phyloP scores from a whole-genome alignment of 23 tunicate species.

The Phallusia fumigata region DNA sequence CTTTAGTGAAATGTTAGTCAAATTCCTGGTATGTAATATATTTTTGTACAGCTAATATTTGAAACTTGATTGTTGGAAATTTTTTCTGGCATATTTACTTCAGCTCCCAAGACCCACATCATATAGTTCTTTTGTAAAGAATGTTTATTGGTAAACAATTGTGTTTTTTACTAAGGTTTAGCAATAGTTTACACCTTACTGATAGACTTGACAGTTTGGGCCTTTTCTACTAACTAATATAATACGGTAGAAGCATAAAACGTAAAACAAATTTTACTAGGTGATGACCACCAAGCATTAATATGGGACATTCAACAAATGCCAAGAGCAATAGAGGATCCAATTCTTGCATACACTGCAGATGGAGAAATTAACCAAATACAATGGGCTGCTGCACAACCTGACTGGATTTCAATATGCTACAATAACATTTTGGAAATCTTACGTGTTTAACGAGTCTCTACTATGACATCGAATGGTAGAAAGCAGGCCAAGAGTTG shows the following conservation, averaged over 20 bases:
- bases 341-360: conserved; percentile 96
- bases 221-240: too few relatives aligned
- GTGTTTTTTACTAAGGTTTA: too few relatives aligned
- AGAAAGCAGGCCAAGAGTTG: not conserved
- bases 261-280: conserved; percentile 2
- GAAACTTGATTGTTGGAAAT: too few relatives aligned
- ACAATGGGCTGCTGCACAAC: conserved; percentile 94
- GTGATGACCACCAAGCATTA: conserved; percentile 96
- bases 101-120: too few relatives aligned
- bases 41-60: too few relatives aligned
- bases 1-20: too few relatives aligned
- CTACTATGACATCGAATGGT: not conserved
- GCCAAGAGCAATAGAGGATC: conserved; percentile 99
- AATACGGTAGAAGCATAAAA: not conserved
- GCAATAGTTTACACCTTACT: too few relatives aligned
- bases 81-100: too few relatives aligned
- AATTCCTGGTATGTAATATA: too few relatives aligned
- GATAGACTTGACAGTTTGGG: too few relatives aligned
- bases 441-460: conserved; percentile 52
- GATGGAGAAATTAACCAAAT: conserved; percentile 97
- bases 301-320: conserved; percentile 99
- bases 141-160: too few relatives aligned
- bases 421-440: conserved; percentile 85
- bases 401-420: conserved; percentile 98
- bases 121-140: too few relatives aligned